Percentiles rank a stretch among this genome's conserved stretches.
phyloP scores from a whole-genome alignment of 2,888 invertebrate genomes.

The Trimorus sp. region DNA sequence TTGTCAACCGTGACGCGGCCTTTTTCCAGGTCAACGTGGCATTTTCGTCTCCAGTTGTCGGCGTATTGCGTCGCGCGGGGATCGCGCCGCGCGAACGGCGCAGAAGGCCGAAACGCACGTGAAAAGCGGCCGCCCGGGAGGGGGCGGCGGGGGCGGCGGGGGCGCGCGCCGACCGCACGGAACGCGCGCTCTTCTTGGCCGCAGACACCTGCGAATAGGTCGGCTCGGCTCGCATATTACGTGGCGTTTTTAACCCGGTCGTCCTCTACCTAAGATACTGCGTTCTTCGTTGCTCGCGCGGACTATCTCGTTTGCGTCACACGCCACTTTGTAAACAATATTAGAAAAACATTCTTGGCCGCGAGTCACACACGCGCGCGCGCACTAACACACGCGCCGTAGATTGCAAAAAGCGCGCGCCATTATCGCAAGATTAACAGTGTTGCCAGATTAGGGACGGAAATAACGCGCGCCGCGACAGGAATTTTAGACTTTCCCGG shows the following conservation, averaged over 20 bases:
- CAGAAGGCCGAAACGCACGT: not conserved
- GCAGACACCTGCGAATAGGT: slow-evolving; percentile 29
- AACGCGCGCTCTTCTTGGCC: not conserved
- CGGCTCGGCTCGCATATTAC: slow-evolving; percentile 66
- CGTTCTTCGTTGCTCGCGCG: slow-evolving; percentile 69
- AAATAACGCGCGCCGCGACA: slow-evolving; percentile 41
- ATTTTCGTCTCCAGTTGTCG: not conserved
- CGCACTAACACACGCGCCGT: slow-evolving; percentile 7
- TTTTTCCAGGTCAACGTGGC: slow-evolving; percentile 9
- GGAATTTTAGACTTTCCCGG: slow-evolving; percentile 37
- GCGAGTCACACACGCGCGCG: slow-evolving; percentile 40
- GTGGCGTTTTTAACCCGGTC: slow-evolving; percentile 71
- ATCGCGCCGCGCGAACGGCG: not conserved
- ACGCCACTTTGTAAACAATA: slow-evolving; percentile 64
- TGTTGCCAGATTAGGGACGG: slow-evolving; percentile 60
- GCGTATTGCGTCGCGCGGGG: slow-evolving; percentile 7
- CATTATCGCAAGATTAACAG: slow-evolving; percentile 62
- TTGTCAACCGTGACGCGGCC: too few species aligned
- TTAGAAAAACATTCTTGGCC: slow-evolving; percentile 69
- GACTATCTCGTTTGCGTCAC: slow-evolving; percentile 68
- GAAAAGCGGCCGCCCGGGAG: not conserved
- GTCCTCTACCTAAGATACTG: slow-evolving; percentile 77
- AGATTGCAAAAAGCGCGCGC: slow-evolving; percentile 25
- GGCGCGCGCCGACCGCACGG: too few species aligned
- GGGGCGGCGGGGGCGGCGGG: too few species aligned